Evolutionary conservation across 2,888 invertebrate genomes (phyloP).

Genomic region (Leucania comma): DNA sequence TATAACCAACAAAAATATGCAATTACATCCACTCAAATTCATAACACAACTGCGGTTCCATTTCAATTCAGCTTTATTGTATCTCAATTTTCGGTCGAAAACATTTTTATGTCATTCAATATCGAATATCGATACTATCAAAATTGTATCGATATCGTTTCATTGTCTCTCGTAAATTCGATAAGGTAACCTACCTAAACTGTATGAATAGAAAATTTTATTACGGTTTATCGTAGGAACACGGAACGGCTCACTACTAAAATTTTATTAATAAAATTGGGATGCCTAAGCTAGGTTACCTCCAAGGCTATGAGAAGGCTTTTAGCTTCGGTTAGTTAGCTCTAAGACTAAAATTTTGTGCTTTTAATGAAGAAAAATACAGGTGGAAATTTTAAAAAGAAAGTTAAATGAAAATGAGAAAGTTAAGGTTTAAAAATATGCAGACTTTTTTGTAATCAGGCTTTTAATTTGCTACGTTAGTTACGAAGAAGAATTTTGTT

Average conservation of each 20-base stretch:
- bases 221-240: slow-evolving; percentile 37
- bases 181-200: slow-evolving; percentile 26
- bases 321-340: slow-evolving; percentile 21
- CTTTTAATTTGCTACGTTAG: slow-evolving; percentile 29
- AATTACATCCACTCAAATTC: slow-evolving; percentile 35
- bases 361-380: slow-evolving; percentile 36
- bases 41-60: slow-evolving; percentile 22
- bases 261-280: slow-evolving; percentile 46
- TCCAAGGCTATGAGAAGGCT: slow-evolving; percentile 15
- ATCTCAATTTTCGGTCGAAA: slow-evolving; percentile 42
- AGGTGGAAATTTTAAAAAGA: slow-evolving; percentile 12
- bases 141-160: slow-evolving; percentile 50
- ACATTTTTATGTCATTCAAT: slow-evolving; percentile 56
- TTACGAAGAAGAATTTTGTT: background rate
- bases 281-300: slow-evolving; percentile 20
- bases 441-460: background rate
- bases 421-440: slow-evolving; percentile 14
- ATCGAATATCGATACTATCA: slow-evolving; percentile 51
- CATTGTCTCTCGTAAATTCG: slow-evolving; percentile 51
- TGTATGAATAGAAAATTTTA: slow-evolving; percentile 57
- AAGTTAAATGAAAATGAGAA: slow-evolving; percentile 26
- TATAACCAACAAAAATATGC: slow-evolving; percentile 10
- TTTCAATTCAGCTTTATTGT: slow-evolving; percentile 39
- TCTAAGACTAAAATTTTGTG: slow-evolving; percentile 19
- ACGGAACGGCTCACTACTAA: slow-evolving; percentile 25